Evolutionary conservation across 2,113 vertebrate genomes (phyloP), one percentile per base, ranked within the genome.

Genomic region (Ifrita kowaldi): DNA sequence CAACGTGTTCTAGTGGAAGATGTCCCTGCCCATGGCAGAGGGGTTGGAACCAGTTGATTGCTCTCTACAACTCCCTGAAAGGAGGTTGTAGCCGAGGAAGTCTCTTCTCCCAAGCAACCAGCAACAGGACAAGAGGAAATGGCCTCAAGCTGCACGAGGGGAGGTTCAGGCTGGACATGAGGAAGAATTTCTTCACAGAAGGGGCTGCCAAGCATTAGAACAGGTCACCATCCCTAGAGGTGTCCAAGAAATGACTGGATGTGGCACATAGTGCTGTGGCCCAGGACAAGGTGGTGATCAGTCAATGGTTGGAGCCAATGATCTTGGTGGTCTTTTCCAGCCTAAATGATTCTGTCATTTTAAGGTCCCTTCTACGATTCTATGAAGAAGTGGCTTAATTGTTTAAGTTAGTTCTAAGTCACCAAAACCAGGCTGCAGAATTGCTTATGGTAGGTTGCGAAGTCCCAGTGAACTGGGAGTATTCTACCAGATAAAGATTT

Each of bases 301-400:
- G 16, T 39, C 84, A 71, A 4, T 0, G 2, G 67, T 0, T 57
- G 14, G 35, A 57, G 32, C 42, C 14, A 22, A 50, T 33, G 12
- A 50, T 21, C 27, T 57, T 27, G 22, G 26, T 28, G 12, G 15
- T 42, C 35, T 56, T 80, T 42, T 57, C 50, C 50, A 73, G 44
- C 27, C 44, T 57, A 73, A 80, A 73, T 23, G 6, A 57, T 65
- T 44, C 27, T 33, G 12, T 37, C 7, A 33, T 9, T 80, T 73
- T 65, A 37, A 65, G 27, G 11, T 15, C 32, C 35, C 35, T 33
- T 35, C 32, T 28, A 5, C 23, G 18, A 63, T 32, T 70, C 41
- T 35, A 10, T 49, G 32, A 86, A 67, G 24, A 89, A 74, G 33
- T 22, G 7, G 28, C 8, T 74, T 42, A 62, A 52, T 53, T 70